Evolutionary conservation across 2,888 invertebrate genomes (phyloP), one percentile per base, ranked within the genome.

Genomic region (Leptogaster cylindrica): DNA sequence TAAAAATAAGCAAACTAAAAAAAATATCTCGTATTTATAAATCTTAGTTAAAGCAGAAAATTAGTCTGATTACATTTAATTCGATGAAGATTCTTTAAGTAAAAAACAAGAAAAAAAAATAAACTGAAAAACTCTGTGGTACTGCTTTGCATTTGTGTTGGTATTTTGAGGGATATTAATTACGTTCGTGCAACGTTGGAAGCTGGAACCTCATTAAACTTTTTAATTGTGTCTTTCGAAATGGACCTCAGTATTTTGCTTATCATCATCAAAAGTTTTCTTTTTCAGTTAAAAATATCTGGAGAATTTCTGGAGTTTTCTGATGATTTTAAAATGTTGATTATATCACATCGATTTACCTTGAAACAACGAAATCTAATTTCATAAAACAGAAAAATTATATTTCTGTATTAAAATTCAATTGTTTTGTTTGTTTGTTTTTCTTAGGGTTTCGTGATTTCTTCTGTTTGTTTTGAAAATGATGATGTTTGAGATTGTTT

Each of bases 131-230:
- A n/a, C 20, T 31, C n/a, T 2, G 16, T 20, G 23, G 55, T n/a
- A n/a, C n/a, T n/a, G n/a, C n/a, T n/a, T n/a, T n/a, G n/a, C n/a
- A n/a, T n/a, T n/a, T n/a, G n/a, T n/a, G n/a, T n/a, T n/a, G n/a
- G n/a, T n/a, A 55, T 31, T 55, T 14, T 31, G 31, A 18, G 23
- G 36, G 36, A 31, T 55, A 55, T 55, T 55, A 55, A 55, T 55
- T 55, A 55, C 55, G 20, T 33, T 23, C 55, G 18, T 55, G 55
- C 55, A 55, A 20, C 55, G 12, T 55, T 23, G 14, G 36, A n/a
- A 55, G 20, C 18, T 6, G 23, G 36, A 55, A 55, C 55, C 55
- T 55, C 55, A 55, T 55, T 55, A 55, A 55, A 55, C 55, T 55
- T 55, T 55, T 55, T 55, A 55, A 55, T 55, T 55, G 55, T 39